phyloP scores from a whole-genome alignment of 2,888 invertebrate species.

The Ametastegia equiseti region DNA sequence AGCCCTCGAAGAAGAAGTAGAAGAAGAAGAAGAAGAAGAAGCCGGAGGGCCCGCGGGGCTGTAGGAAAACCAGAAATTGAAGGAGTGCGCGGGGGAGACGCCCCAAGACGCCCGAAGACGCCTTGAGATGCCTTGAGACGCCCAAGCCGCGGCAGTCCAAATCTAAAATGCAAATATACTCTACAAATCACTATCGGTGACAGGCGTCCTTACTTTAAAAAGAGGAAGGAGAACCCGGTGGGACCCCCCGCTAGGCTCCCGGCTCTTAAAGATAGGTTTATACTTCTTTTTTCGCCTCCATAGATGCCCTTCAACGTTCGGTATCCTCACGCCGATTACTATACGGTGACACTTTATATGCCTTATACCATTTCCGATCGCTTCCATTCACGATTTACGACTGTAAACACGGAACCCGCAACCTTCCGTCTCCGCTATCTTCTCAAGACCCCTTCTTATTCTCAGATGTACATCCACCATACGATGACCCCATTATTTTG shows the following conservation, averaged over 20 bases:
- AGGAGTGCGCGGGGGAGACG: conserved; percentile 53
- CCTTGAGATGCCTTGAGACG: conserved; percentile 44
- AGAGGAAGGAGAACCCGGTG: conserved; percentile 70
- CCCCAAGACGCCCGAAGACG: conserved; percentile 40
- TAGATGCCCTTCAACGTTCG: not conserved
- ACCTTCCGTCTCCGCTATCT: not conserved
- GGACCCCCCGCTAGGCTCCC: conserved; percentile 72
- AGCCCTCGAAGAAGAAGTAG: conserved; percentile 46
- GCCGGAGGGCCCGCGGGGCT: conserved; percentile 52
- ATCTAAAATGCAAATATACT: conserved; percentile 75
- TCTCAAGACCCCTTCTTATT: not conserved
- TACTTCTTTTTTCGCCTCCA: conserved; percentile 63
- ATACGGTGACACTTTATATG: conserved; percentile 21
- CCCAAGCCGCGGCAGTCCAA: conserved; percentile 67
- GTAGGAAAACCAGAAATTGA: conserved; percentile 61
- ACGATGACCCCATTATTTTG: not conserved
- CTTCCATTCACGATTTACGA: conserved; percentile 28
- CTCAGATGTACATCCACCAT: not conserved
- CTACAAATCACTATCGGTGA: conserved; percentile 75
- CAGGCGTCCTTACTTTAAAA: conserved; percentile 72
- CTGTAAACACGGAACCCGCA: conserved; percentile 46
- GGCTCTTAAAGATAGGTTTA: conserved; percentile 66
- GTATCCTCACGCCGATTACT: not conserved
- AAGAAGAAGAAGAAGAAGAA: not conserved
- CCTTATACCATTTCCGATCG: conserved; percentile 39